Percentiles rank a stretch among this genome's conserved stretches.
These are phyloP conservation scores for Rhinopithecus roxellana DNA, from an alignment of 2,113 vertebrate species.

Conservation along the genomic window DNA sequence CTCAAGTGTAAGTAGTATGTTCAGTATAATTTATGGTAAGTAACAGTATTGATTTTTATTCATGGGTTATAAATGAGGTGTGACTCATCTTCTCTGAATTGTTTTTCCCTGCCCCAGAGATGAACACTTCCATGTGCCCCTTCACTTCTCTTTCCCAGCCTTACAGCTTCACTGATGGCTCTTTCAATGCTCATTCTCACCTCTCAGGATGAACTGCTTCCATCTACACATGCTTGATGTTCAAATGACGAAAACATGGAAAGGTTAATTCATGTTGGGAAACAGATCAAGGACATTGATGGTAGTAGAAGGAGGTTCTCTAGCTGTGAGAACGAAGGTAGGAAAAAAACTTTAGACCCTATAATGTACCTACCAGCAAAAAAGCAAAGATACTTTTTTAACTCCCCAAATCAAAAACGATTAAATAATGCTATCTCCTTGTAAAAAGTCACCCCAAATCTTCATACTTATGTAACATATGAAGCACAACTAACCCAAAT, in stretches of 20 bases:
- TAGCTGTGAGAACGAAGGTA: neutral
- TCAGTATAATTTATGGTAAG: neutral
- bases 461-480: neutral
- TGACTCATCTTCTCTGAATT: neutral
- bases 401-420: neutral
- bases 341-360: neutral
- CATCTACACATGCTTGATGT: neutral
- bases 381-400: neutral
- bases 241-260: neutral
- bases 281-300: neutral
- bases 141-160: neutral
- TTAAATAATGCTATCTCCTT: neutral
- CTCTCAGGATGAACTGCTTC: neutral
- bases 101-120: neutral
- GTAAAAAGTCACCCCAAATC: neutral
- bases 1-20: neutral
- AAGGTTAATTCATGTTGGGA: neutral
- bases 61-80: neutral
- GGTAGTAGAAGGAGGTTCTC: neutral
- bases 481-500: neutral
- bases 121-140: neutral
- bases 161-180: neutral
- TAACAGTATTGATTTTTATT: neutral
- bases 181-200: constrained; percentile 2
- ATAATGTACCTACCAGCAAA: neutral